phyloP scores from a whole-genome alignment of 2,888 invertebrate species.

The Agonopterix alstromeriana region DNA sequence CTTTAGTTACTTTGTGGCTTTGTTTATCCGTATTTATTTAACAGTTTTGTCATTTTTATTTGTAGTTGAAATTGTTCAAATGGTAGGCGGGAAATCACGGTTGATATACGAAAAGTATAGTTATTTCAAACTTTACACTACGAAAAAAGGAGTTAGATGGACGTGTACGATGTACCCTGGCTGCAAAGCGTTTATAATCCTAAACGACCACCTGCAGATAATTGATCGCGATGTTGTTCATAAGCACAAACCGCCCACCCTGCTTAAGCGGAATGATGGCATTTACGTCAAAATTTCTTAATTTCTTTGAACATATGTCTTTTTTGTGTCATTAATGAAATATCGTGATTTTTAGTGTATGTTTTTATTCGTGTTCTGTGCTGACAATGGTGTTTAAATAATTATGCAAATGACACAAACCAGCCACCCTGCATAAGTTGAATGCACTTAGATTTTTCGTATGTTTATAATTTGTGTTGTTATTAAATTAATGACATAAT shows the following conservation, averaged over 20 bases:
- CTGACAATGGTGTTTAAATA: no score
- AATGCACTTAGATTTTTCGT: no score
- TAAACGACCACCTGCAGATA: not conserved
- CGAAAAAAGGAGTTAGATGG: not conserved
- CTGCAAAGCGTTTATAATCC: not conserved
- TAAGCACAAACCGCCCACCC: not conserved
- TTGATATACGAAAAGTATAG: constrained; percentile 7
- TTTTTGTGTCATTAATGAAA: no score
- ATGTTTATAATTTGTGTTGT: no score
- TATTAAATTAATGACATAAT: no score
- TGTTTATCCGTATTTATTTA: no score
- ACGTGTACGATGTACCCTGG: not conserved
- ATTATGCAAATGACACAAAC: no score
- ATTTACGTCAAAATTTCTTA: not conserved
- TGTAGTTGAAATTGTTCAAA: constrained; percentile 11
- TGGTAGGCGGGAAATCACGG: constrained; percentile 10
- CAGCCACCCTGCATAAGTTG: not conserved
- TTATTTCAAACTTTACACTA: not conserved
- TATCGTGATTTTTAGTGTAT: no score
- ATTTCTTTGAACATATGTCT: no score
- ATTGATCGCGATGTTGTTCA: not conserved
- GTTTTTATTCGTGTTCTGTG: no score
- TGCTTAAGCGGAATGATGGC: not conserved
- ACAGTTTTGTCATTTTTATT: not conserved
- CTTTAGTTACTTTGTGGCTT: no score